Base-by-base conservation (phyloP, 2,113 vertebrate species). In the Eidolon helvum region DNA sequence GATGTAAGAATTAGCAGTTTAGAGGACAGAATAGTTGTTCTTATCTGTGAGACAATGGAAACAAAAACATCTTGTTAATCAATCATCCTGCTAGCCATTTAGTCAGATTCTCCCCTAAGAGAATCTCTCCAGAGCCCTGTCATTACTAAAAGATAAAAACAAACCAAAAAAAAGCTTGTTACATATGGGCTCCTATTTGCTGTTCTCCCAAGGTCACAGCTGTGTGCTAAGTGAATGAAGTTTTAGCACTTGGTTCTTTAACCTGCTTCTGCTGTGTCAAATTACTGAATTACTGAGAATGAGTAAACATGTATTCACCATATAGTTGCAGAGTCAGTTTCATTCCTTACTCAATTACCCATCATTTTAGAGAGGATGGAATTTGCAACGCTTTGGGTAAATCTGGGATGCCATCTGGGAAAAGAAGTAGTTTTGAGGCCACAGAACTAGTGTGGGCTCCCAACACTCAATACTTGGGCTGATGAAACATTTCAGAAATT, bases 1-100 rank as follows among this genome's bases (percentile, higher is more conserved):
- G 83, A 97, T 95, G 89, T 59, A 91, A 83, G 88, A 97, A 65
- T 97, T 98, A 97, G 97, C 74, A 97, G 93, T 96, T 97, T 91
- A 97, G 84, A 96, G 96, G 94, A 83, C 88, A 97, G 88, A 97
- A 96, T 94, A 90, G 59, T 96, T 96, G 84, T 91, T 85, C 77
- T 97, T 96, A 93, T 98, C 91, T 92, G 28, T 86, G 40, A 97
- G 94, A 98, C 97, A 98, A 89, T 94, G 74, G 96, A 97, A 98
- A 96, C 95, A 96, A 97, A 97, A 98, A 28, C 87, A 80, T 97
- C 93, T 97, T 96, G 91, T 97, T 97, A 98, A 98, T 98, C 95
- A 98, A 94, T 97, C 96, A 97, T 97, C 61, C 95, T 97, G 71
- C 87, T 95, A 87, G 38, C 86, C 93, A 80, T 96, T 97, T 98